phyloP scores from a whole-genome alignment of 2,113 vertebrate species.

The Mormyrus iriodes region DNA sequence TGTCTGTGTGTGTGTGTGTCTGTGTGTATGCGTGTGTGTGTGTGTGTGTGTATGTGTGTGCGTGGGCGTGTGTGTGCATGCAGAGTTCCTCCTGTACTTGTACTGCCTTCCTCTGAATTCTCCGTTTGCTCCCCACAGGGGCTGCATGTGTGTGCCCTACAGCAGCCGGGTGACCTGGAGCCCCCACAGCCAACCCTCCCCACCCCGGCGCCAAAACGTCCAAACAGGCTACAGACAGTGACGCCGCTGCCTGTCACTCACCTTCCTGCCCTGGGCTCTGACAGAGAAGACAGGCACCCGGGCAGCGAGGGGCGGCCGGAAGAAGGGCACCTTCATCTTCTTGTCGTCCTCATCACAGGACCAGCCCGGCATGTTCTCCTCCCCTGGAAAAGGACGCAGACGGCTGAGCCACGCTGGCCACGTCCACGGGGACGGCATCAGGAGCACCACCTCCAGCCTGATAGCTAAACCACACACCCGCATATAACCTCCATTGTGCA shows the following conservation, averaged over 20 bases:
- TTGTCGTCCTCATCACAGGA: constrained; percentile 78
- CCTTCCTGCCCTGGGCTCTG: constrained; percentile 66
- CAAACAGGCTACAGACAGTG: not conserved
- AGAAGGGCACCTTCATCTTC: constrained; percentile 72
- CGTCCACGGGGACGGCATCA: not conserved
- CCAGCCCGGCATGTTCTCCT: constrained; percentile 91
- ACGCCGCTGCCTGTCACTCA: constrained; percentile 25
- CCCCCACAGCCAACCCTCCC: not conserved
- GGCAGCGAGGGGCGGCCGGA: constrained; percentile 78
- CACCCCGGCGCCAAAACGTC: not conserved
- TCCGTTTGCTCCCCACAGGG: not conserved
- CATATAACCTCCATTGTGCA: not conserved
- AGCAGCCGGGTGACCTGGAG: too few species aligned
- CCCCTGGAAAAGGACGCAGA: constrained; percentile 56
- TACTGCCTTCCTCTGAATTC: not conserved
- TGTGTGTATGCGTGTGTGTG: too few species aligned
- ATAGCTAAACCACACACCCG: not conserved
- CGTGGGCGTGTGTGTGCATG: too few species aligned
- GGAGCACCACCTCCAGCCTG: not conserved
- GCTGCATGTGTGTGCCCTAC: not conserved
- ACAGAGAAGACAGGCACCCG: constrained; percentile 74
- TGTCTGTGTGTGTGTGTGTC: too few species aligned
- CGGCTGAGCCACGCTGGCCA: not conserved
- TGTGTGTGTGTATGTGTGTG: not conserved
- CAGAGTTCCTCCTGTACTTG: not conserved